Evolutionary conservation across 2,888 invertebrate species (phyloP).

Genomic region (Eugnorisma glareosa): DNA sequence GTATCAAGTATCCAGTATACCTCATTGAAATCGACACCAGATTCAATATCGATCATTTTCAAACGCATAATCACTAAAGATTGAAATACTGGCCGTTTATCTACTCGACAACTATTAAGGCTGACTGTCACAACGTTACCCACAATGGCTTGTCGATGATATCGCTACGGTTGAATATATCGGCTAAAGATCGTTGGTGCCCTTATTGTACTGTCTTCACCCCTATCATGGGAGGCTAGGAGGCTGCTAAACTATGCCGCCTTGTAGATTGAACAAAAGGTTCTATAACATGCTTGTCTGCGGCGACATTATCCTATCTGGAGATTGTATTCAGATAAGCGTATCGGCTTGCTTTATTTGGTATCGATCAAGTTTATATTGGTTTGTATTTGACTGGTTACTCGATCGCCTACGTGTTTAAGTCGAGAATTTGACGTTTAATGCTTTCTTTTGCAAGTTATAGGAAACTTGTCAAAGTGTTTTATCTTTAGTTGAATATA

Average conservation of each 20-base stretch:
- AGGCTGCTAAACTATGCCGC: constrained; percentile 79
- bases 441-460: constrained; percentile 9
- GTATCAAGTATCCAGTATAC: constrained; percentile 40
- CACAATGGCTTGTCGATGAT: constrained; percentile 82
- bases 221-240: constrained; percentile 75
- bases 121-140: constrained; percentile 75
- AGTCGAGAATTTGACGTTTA: not conserved
- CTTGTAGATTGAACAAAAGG: constrained; percentile 80
- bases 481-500: not conserved
- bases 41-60: constrained; percentile 54
- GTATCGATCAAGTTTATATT: constrained; percentile 56
- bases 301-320: constrained; percentile 76
- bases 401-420: constrained; percentile 24
- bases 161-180: constrained; percentile 85
- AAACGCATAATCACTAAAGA: constrained; percentile 47
- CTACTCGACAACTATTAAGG: constrained; percentile 69
- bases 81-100: constrained; percentile 59
- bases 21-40: constrained; percentile 52
- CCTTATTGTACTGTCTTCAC: constrained; percentile 88
- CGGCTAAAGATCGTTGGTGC: constrained; percentile 81
- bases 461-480: not conserved
- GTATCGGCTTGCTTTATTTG: constrained; percentile 61
- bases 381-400: constrained; percentile 46
- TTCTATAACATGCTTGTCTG: constrained; percentile 76
- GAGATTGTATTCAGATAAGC: constrained; percentile 66